Conservation (phyloP, 2,888 invertebrate species). For the Ypsolopha sequella region DNA sequence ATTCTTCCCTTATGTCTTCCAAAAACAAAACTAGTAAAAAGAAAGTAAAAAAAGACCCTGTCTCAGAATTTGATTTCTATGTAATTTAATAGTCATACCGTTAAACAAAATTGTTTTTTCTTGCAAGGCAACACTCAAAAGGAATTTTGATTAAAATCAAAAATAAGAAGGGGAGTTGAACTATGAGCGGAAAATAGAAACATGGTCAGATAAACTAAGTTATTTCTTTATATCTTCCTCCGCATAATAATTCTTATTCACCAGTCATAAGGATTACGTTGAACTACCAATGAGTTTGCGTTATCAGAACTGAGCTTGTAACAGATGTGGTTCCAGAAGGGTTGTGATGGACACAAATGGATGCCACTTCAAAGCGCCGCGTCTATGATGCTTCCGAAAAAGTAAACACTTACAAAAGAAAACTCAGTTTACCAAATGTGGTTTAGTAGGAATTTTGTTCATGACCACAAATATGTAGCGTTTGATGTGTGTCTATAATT, state of each 20-base stretch:
- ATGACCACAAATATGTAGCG: background rate
- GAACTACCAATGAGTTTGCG: conserved; percentile 12
- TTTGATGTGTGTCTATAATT: background rate
- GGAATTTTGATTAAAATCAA: conserved; percentile 18
- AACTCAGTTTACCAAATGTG: conserved; percentile 1
- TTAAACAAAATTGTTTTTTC: background rate
- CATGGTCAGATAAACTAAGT: background rate
- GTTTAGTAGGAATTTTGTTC: background rate
- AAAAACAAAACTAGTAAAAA: too few species aligned
- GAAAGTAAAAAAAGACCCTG: too few species aligned
- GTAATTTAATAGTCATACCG: too few species aligned
- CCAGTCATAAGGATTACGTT: background rate
- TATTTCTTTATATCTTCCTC: background rate
- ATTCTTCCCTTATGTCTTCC: too few species aligned
- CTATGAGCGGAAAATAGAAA: conserved; percentile 6
- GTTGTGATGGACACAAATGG: conserved; percentile 53
- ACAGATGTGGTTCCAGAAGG: conserved; percentile 39
- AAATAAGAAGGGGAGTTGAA: conserved; percentile 14
- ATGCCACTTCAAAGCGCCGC: conserved; percentile 55
- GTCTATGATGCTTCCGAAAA: conserved; percentile 38
- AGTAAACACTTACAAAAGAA: conserved; percentile 37
- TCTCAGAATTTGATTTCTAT: background rate
- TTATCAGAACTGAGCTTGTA: conserved; percentile 24
- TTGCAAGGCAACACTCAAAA: conserved; percentile 5
- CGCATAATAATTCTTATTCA: background rate